phyloP scores from a whole-genome alignment of 2,888 invertebrate genomes.

The Julus scandinavius region DNA sequence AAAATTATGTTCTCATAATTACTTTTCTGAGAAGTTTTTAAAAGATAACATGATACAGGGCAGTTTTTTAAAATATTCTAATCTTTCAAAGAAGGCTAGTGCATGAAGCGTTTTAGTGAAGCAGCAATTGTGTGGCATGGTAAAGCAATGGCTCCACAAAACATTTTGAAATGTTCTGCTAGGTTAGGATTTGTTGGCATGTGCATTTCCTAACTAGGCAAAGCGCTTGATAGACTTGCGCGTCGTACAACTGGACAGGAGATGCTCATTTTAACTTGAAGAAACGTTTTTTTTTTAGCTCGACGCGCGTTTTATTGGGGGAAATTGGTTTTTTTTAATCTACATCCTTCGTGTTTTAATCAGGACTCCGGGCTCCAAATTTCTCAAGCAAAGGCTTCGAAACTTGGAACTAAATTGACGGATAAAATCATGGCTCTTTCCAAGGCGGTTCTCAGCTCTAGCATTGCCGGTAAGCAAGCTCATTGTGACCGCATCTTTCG shows the following conservation, averaged over 20 bases:
- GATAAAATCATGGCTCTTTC: constrained; percentile 30
- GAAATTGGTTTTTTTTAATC: not conserved
- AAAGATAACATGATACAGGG: too few relatives aligned
- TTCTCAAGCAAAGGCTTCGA: not conserved
- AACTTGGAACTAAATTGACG: not conserved
- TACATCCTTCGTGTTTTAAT: not conserved
- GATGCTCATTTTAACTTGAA: constrained; percentile 5
- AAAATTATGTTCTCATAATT: too few relatives aligned
- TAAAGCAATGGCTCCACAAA: not conserved
- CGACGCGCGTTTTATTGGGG: not conserved
- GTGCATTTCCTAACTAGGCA: not conserved
- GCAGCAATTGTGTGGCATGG: not conserved
- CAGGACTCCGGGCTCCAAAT: not conserved
- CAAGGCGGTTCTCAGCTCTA: constrained; percentile 32
- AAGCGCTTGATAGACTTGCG: not conserved
- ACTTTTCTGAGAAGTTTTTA: too few relatives aligned
- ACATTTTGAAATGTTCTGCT: not conserved
- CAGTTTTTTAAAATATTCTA: too few relatives aligned
- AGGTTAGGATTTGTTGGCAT: not conserved
- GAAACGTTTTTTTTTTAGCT: not conserved
- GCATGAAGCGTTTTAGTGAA: not conserved
- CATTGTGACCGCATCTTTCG: not conserved
- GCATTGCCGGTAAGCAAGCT: constrained; percentile 10
- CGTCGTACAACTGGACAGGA: not conserved
- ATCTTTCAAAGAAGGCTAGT: not conserved